phyloP scores from a whole-genome alignment of 1,140 invertebrate genomes.

The Apis laboriosa region DNA sequence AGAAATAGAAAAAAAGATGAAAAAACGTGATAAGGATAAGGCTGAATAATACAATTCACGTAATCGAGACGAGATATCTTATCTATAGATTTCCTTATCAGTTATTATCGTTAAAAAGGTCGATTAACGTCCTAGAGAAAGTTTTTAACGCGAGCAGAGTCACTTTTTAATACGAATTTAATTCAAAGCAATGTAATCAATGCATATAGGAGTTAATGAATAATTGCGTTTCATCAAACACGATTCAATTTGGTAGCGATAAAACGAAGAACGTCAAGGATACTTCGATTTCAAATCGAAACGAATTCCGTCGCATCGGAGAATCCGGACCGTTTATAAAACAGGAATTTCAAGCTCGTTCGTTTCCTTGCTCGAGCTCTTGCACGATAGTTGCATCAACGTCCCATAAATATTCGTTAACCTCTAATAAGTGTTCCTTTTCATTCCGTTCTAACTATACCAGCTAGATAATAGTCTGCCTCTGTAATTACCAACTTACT shows the following conservation, averaged over 20 bases:
- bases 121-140: conserved; percentile 26
- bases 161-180: neutral
- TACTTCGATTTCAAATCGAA: conserved; percentile 22
- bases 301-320: neutral
- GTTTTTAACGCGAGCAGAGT: neutral
- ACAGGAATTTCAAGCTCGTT: conserved; percentile 22
- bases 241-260: neutral
- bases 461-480: conserved; percentile 15
- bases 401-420: conserved; percentile 49
- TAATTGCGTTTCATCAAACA: neutral
- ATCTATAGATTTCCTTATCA: conserved; percentile 35
- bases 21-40: neutral
- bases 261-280: neutral
- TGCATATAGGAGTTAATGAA: neutral
- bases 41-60: neutral
- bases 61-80: conserved; percentile 1
- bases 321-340: conserved; percentile 20
- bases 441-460: conserved; percentile 23
- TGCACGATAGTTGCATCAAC: neutral
- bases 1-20: neutral
- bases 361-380: neutral
- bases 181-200: neutral
- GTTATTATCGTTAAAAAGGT: conserved; percentile 28
- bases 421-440: conserved; percentile 37
- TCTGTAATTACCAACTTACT: conserved; percentile 38